A percentile compares a stretch with the other conserved stretches of the same genome.
phyloP scores from a whole-genome alignment of 2,888 invertebrate species.

The Phaedon cochleariae region DNA sequence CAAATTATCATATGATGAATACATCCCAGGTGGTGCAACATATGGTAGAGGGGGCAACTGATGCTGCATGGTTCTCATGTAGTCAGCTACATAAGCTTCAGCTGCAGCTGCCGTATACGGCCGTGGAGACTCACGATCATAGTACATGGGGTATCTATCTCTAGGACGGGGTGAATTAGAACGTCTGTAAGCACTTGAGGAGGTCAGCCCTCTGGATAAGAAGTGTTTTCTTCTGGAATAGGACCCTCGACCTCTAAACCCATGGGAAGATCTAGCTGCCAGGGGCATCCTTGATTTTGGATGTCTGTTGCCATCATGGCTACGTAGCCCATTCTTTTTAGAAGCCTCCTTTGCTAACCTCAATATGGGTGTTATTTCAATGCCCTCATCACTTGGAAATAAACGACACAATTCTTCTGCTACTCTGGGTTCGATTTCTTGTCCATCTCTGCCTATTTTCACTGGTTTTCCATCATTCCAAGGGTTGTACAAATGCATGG shows the following conservation, averaged over 20 bases:
- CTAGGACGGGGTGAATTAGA: slow-evolving; percentile 69
- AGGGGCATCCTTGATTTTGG: slow-evolving; percentile 61
- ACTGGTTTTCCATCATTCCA: slow-evolving; percentile 99
- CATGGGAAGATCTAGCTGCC: slow-evolving; percentile 62
- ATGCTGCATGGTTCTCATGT: slow-evolving; percentile 88
- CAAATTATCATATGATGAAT: slow-evolving; percentile 38
- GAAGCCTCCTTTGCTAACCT: slow-evolving; percentile 86
- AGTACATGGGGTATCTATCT: slow-evolving; percentile 69
- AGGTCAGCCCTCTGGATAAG: slow-evolving; percentile 69
- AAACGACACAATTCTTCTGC: slow-evolving; percentile 93
- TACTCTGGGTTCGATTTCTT: slow-evolving; percentile 96
- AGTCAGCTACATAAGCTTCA: slow-evolving; percentile 89
- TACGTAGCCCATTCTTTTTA: slow-evolving; percentile 62
- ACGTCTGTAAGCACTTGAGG: slow-evolving; percentile 66
- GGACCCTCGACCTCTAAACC: slow-evolving; percentile 65
- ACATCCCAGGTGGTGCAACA: slow-evolving; percentile 71
- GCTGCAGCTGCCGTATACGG: slow-evolving; percentile 70
- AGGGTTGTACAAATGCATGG: slow-evolving; percentile 92
- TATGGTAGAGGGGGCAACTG: slow-evolving; percentile 87
- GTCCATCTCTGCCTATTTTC: slow-evolving; percentile 98
- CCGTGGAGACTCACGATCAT: slow-evolving; percentile 65
- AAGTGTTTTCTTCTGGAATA: slow-evolving; percentile 72
- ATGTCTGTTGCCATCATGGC: slow-evolving; percentile 62
- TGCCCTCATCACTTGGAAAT: slow-evolving; percentile 91
- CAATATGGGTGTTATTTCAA: slow-evolving; percentile 88